Conservation (phyloP, 2,113 vertebrate genomes). For the Drymodes brunneopygia region DNA sequence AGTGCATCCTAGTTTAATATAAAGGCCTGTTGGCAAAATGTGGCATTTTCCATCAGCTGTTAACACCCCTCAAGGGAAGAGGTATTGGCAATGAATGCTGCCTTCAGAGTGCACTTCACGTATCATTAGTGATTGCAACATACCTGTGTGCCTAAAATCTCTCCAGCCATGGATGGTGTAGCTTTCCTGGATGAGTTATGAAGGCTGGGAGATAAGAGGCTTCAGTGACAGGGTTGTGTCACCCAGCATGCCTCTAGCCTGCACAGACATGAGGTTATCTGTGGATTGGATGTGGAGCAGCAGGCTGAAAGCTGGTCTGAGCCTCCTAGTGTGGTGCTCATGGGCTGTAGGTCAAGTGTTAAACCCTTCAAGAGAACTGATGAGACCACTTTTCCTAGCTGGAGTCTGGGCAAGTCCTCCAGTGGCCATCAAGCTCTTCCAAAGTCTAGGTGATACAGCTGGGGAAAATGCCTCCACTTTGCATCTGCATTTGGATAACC, state of each 20-base stretch:
- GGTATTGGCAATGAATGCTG: neutral
- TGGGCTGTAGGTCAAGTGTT: neutral
- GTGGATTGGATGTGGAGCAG: neutral
- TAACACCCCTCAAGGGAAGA: neutral
- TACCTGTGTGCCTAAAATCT: neutral
- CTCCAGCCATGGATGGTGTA: neutral
- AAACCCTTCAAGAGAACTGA: neutral
- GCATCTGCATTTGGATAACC: neutral
- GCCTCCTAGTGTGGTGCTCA: neutral
- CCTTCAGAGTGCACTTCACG: neutral
- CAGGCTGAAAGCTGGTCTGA: neutral
- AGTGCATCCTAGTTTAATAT: neutral
- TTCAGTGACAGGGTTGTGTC: neutral
- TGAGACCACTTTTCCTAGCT: neutral
- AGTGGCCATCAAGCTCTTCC: neutral
- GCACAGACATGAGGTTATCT: neutral
- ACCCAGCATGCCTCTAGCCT: neutral
- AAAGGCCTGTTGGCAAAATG: constrained; percentile 24
- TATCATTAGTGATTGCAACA: neutral
- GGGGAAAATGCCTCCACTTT: neutral
- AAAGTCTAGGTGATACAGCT: neutral
- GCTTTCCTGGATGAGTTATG: neutral
- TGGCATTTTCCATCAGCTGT: constrained; percentile 1
- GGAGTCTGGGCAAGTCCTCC: neutral
- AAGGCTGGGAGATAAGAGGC: neutral